Evolutionary conservation across 2,113 vertebrate genomes (phyloP).

Genomic region (Equus przewalskii): DNA sequence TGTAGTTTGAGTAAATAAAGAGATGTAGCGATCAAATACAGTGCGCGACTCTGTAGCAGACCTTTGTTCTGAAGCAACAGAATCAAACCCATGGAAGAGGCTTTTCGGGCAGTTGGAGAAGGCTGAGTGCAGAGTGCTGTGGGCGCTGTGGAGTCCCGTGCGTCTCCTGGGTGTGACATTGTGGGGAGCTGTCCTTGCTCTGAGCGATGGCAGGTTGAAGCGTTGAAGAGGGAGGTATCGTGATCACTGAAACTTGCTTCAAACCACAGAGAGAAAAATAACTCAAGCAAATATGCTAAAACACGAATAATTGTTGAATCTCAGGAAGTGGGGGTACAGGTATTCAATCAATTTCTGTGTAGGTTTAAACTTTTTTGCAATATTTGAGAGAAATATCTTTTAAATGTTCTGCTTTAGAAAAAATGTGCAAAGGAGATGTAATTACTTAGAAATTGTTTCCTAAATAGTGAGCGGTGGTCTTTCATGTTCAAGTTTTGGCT

Average conservation of each 20-base stretch:
- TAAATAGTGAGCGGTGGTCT: not conserved
- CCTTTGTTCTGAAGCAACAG: not conserved
- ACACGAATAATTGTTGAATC: fast-evolving
- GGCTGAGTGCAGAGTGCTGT: fast-evolving
- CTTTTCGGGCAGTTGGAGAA: not conserved
- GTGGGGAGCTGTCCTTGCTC: not conserved
- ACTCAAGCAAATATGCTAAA: not conserved
- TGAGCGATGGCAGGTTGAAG: not conserved
- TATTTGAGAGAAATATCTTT: not conserved
- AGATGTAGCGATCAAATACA: not conserved
- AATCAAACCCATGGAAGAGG: not conserved
- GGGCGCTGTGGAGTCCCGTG: fast-evolving
- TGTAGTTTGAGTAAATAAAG: not conserved
- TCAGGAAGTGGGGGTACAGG: fast-evolving
- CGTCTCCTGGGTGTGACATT: too few species aligned
- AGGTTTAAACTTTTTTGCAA: not conserved
- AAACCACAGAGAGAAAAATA: not conserved
- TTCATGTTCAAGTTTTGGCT: not conserved
- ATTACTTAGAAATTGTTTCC: not conserved
- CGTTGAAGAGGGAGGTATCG: fast-evolving
- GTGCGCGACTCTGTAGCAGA: not conserved
- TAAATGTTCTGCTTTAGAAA: not conserved
- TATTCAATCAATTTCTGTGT: not conserved
- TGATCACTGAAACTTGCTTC: not conserved
- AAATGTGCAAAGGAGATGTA: not conserved